These are phyloP conservation scores for Eupelmus urozonus DNA, from an alignment of 2,888 invertebrate species.

Conservation along the genomic window DNA sequence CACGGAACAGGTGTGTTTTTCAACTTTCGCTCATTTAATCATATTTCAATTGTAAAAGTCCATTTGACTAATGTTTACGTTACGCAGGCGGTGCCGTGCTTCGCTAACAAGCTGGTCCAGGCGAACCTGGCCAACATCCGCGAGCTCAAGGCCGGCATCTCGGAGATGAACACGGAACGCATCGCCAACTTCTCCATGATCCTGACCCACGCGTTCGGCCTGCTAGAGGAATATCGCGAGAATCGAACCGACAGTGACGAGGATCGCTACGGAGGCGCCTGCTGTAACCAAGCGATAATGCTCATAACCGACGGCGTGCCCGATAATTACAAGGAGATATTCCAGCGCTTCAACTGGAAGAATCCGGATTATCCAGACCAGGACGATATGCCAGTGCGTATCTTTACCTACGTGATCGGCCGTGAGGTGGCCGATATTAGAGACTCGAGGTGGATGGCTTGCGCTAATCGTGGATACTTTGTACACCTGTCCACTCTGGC, in stretches of 20 bases:
- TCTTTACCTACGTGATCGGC: constrained; percentile 99
- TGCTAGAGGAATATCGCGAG: constrained; percentile 84
- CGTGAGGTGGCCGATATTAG: constrained; percentile 91
- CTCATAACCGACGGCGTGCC: constrained; percentile 99
- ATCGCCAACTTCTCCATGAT: constrained; percentile 97
- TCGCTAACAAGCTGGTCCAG: constrained; percentile 92
- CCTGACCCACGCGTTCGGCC: constrained; percentile 91
- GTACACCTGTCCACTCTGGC: constrained; percentile 97
- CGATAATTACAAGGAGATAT: constrained; percentile 94
- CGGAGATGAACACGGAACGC: constrained; percentile 87
- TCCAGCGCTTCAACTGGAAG: constrained; percentile 93
- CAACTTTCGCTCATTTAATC: not conserved
- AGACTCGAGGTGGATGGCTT: constrained; percentile 99
- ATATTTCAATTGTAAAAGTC: not conserved
- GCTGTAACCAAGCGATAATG: constrained; percentile 96
- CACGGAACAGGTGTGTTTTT: constrained; percentile 82
- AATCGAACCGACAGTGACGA: no score
- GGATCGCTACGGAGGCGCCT: constrained; percentile 86
- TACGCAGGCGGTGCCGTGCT: constrained; percentile 85
- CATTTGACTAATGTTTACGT: not conserved
- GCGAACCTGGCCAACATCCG: constrained; percentile 91
- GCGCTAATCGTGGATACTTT: constrained; percentile 97
- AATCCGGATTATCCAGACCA: constrained; percentile 79
- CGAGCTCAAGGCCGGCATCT: constrained; percentile 89
- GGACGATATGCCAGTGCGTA: constrained; percentile 88